phyloP scores from a whole-genome alignment of 1,140 invertebrate genomes.

The Paracyclopina nana region DNA sequence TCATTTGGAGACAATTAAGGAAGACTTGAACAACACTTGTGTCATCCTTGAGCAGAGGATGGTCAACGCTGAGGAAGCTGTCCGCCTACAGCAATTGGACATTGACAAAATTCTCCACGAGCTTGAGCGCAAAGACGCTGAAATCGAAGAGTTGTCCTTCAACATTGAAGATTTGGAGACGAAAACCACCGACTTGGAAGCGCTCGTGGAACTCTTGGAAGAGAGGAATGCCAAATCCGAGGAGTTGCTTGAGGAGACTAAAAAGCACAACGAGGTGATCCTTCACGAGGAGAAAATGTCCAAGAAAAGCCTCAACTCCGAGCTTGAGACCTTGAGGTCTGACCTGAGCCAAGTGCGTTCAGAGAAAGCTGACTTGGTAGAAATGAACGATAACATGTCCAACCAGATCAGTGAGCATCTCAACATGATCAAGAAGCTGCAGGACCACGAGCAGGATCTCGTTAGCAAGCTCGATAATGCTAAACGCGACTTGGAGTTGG shows the following conservation, averaged over 20 bases:
- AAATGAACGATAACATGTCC: constrained; percentile 3
- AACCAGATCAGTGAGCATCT: background rate
- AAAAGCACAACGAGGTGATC: no score
- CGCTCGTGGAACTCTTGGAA: background rate
- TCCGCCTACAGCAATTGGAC: background rate
- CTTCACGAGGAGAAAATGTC: no score
- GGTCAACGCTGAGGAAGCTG: background rate
- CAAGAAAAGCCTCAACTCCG: no score
- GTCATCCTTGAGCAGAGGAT: constrained; percentile 3
- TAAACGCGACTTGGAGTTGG: background rate
- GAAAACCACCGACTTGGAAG: background rate
- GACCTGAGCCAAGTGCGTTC: background rate
- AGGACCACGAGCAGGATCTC: background rate
- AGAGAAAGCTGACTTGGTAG: no score
- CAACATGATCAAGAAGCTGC: background rate
- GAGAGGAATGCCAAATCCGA: background rate
- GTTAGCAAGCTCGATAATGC: background rate
- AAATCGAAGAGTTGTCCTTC: background rate
- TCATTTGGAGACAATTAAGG: no score
- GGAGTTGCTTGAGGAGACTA: background rate
- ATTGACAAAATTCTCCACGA: background rate
- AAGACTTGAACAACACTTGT: constrained; percentile 6
- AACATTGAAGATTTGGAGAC: background rate
- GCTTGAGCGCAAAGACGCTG: background rate
- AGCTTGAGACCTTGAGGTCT: background rate